phyloP scores from a whole-genome alignment of 2,797 vertebrate genomes.

The Gymnopithys bicolor region DNA sequence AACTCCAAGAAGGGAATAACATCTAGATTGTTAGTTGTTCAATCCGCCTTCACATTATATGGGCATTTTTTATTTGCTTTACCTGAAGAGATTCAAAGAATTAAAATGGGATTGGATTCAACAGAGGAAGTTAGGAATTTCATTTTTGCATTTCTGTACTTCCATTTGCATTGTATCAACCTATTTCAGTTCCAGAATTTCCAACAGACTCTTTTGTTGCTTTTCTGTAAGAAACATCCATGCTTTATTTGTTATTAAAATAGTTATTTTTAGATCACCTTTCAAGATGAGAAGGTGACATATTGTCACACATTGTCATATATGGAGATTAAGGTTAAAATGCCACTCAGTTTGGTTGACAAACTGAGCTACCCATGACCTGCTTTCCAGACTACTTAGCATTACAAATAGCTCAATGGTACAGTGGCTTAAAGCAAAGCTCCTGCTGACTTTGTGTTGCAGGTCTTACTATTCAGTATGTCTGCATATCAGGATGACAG shows the following conservation, averaged over 20 bases:
- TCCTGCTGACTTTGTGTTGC: background rate
- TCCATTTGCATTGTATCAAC: background rate
- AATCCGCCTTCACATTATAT: background rate
- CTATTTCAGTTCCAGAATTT: background rate
- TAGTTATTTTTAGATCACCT: background rate
- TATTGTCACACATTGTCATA: background rate
- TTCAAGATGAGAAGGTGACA: background rate
- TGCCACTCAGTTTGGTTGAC: background rate
- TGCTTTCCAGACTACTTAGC: background rate
- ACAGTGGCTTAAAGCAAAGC: background rate
- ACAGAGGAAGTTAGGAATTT: background rate
- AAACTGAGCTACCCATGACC: background rate
- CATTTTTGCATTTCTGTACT: background rate
- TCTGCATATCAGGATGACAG: fast-evolving
- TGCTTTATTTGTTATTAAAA: background rate
- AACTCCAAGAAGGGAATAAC: background rate
- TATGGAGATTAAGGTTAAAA: background rate
- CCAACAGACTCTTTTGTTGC: background rate
- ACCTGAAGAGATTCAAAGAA: background rate
- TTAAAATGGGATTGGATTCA: background rate
- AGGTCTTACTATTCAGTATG: background rate
- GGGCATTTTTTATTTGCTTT: background rate
- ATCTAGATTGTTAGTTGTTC: background rate
- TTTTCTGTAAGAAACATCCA: background rate
- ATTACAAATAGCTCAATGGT: background rate